A percentile compares a stretch with the other conserved stretches of the same genome.
phyloP scores from a whole-genome alignment of 1,140 invertebrate genomes.

The Chironomus striatipennis region DNA sequence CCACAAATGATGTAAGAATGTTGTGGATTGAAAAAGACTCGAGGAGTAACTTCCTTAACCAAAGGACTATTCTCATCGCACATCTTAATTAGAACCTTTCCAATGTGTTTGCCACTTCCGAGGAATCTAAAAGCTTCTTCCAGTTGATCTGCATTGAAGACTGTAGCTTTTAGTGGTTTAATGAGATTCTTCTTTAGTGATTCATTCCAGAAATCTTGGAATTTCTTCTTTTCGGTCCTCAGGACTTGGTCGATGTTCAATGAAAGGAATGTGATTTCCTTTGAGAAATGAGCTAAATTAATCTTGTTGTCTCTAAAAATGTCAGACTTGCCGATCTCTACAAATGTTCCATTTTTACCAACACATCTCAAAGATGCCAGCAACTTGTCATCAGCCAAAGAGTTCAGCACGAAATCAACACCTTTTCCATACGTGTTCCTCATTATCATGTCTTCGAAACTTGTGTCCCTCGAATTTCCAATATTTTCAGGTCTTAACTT shows the following conservation, averaged over 20 bases:
- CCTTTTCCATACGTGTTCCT: constrained; percentile 38
- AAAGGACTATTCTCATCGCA: constrained; percentile 39
- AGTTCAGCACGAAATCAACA: constrained; percentile 56
- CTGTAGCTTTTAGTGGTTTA: constrained; percentile 45
- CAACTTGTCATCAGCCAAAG: constrained; percentile 50
- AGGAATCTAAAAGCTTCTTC: constrained; percentile 59
- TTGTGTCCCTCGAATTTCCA: constrained; percentile 45
- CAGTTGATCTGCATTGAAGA: constrained; percentile 47
- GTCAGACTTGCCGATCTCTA: constrained; percentile 67
- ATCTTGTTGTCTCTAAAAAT: constrained; percentile 49
- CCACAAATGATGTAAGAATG: constrained; percentile 47
- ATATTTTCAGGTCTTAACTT: constrained; percentile 39
- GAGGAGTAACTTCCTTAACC: constrained; percentile 33
- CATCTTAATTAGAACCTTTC: constrained; percentile 59
- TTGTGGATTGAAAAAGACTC: constrained; percentile 25
- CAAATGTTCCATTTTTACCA: constrained; percentile 55
- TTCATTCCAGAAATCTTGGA: constrained; percentile 45
- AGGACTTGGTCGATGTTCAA: not conserved
- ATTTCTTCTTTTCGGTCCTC: not conserved
- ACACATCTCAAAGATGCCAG: constrained; percentile 40
- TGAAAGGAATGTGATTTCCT: not conserved
- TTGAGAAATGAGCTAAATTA: not conserved
- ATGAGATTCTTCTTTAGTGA: constrained; percentile 40
- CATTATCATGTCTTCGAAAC: constrained; percentile 48
- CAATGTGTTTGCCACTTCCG: constrained; percentile 73